phyloP scores from a whole-genome alignment of 2,888 invertebrate species.

The Phengaris alcon region DNA sequence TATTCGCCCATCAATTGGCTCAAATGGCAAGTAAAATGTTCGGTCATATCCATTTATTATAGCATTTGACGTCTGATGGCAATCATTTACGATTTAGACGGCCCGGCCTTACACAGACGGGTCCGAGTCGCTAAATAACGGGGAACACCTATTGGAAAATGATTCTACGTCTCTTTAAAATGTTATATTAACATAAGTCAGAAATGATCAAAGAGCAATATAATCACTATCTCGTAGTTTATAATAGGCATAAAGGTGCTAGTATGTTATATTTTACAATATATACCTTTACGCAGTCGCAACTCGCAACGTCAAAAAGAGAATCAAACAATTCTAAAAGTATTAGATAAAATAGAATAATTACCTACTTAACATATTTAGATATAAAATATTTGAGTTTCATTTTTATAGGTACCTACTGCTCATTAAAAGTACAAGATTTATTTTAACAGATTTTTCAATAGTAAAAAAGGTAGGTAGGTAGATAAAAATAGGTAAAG shows the following conservation, averaged over 20 bases:
- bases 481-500: background rate
- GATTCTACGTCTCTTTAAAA: background rate
- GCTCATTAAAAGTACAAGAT: background rate
- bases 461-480: no score
- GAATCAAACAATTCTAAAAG: no score
- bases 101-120: conserved; percentile 7
- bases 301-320: no score
- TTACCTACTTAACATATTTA: no score
- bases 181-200: conserved; percentile 19
- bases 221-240: background rate
- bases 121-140: conserved; percentile 18
- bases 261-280: background rate
- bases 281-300: background rate
- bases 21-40: conserved; percentile 27
- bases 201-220: background rate
- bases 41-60: conserved; percentile 28
- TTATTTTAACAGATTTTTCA: background rate
- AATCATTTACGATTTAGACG: conserved; percentile 24
- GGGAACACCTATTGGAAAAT: conserved; percentile 24
- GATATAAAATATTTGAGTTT: no score
- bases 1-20: conserved; percentile 23
- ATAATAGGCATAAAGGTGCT: background rate
- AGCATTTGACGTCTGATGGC: conserved; percentile 25
- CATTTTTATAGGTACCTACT: background rate
- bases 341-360: no score